A percentile compares a stretch with the other conserved stretches of the same genome.
Evolutionary conservation across 2,888 invertebrate species (phyloP).

Genomic region (Xestia rhomboidea): DNA sequence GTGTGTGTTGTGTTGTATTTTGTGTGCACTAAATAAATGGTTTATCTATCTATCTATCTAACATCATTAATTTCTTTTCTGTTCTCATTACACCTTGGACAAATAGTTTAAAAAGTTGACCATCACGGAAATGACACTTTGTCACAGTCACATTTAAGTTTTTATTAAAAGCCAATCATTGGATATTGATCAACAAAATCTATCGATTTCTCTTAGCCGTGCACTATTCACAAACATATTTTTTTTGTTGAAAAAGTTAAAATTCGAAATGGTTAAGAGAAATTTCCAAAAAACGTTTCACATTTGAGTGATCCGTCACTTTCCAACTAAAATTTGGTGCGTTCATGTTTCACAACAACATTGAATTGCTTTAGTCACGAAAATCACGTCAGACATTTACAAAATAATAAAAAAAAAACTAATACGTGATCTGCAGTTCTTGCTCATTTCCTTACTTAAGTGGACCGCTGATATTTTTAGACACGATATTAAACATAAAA

Average conservation of each 20-base stretch:
- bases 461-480: constrained; percentile 5
- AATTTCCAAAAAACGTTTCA: constrained; percentile 25
- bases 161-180: constrained; percentile 1
- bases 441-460: constrained; percentile 16
- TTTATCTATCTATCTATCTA: no score
- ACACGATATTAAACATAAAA: neutral
- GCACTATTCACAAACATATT: neutral
- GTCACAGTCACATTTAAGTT: neutral
- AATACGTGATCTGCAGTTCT: constrained; percentile 22
- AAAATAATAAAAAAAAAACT: constrained; percentile 15
- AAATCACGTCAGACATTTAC: constrained; percentile 15
- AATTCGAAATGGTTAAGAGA: constrained; percentile 19
- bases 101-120: neutral
- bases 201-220: constrained; percentile 4
- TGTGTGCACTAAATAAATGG: no score
- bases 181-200: neutral
- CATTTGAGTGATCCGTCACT: constrained; percentile 30
- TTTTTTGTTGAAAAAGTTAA: constrained; percentile 18
- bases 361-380: constrained; percentile 51
- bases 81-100: neutral
- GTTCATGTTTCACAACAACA: constrained; percentile 27
- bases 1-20: no score
- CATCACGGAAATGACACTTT: neutral
- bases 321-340: constrained; percentile 29
- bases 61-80: neutral